Conservation (phyloP, 30 jellyfish, hydroid and myxozoan species). For the Turritopsis dohrnii region DNA sequence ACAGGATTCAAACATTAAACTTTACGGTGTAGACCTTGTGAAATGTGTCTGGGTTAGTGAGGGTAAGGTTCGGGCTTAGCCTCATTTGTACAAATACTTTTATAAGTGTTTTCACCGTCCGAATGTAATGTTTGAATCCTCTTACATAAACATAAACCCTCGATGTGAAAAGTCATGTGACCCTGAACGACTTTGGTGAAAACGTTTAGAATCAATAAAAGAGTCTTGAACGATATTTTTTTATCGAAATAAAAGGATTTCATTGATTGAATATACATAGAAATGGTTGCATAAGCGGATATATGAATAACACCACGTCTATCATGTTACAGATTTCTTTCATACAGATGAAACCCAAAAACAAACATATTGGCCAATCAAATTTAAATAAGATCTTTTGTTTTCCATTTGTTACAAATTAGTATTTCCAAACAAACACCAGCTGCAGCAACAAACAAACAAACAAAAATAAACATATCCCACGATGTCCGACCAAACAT, state of each 20-base stretch:
- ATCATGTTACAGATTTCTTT: neutral
- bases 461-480: neutral
- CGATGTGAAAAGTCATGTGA: too few species aligned
- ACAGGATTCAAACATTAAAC: too few species aligned
- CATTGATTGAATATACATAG: neutral
- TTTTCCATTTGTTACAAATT: neutral
- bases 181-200: too few species aligned
- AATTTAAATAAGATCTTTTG: neutral
- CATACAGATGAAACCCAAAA: neutral
- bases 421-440: neutral
- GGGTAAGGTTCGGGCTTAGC: too few species aligned
- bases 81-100: too few species aligned
- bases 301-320: neutral
- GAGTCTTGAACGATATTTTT: too few species aligned
- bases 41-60: too few species aligned
- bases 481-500: neutral
- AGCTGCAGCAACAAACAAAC: neutral
- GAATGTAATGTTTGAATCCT: too few species aligned
- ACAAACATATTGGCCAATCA: neutral
- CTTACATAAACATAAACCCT: too few species aligned
- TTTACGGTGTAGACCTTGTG: too few species aligned
- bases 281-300: neutral
- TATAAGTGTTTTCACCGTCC: too few species aligned
- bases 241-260: neutral
- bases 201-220: too few species aligned